Conservation (phyloP, 2,113 vertebrate genomes). For the Albula glossodonta region DNA sequence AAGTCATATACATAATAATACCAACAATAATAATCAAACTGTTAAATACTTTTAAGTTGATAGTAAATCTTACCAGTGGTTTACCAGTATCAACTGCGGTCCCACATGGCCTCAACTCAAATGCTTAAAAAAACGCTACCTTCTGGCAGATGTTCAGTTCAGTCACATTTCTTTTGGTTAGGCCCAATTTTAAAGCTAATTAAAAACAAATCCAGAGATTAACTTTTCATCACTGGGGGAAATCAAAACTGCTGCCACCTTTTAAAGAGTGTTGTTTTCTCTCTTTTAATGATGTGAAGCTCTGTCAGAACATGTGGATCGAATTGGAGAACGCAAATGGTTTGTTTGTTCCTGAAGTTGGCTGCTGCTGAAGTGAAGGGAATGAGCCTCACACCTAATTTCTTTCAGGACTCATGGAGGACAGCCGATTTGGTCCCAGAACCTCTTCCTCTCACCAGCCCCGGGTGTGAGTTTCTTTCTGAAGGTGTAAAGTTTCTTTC, state of each 20-base stretch:
- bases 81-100: not conserved
- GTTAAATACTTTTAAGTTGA: not conserved
- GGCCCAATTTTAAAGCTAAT: slow-evolving; percentile 9
- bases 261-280: not conserved
- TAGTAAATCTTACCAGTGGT: slow-evolving; percentile 2
- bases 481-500: too few species aligned
- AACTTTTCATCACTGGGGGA: slow-evolving; percentile 1
- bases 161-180: slow-evolving; percentile 8
- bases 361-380: not conserved
- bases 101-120: not conserved
- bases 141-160: not conserved
- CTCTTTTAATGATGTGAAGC: not conserved
- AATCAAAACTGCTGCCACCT: not conserved
- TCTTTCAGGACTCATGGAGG: not conserved
- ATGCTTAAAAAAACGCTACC: not conserved
- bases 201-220: not conserved
- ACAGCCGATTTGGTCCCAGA: not conserved
- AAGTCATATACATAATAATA: not conserved
- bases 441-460: not conserved
- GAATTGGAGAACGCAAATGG: not conserved
- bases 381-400: not conserved
- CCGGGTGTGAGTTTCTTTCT: too few species aligned
- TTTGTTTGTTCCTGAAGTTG: not conserved
- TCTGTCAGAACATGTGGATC: not conserved
- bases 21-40: not conserved